Evolutionary conservation across 2,113 vertebrate species (phyloP).

Genomic region (Eupsittula cactorum): DNA sequence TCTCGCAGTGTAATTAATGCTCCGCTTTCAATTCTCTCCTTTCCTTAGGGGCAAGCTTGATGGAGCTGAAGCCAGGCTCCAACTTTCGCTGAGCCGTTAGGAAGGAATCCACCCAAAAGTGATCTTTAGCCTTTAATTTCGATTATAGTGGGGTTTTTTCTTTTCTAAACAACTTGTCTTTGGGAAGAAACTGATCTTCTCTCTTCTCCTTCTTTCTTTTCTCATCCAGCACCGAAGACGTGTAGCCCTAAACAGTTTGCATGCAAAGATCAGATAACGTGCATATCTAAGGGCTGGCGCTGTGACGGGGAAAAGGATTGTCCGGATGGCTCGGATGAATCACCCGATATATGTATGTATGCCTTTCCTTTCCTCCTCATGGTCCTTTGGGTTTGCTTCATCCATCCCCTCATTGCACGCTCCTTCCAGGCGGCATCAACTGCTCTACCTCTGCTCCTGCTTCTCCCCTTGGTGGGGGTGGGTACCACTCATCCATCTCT

Average conservation of each 20-base stretch:
- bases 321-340: conserved; percentile 95
- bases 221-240: conserved; percentile 85
- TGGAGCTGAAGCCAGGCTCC: conserved; percentile 1
- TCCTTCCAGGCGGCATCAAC: not conserved
- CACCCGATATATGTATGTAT: conserved; percentile 93
- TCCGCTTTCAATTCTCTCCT: conserved; percentile 38
- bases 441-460: not conserved
- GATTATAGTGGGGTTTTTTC: not conserved
- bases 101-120: not conserved
- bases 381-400: not conserved
- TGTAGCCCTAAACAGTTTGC: conserved; percentile 97
- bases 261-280: conserved; percentile 95
- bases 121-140: conserved; percentile 23
- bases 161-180: not conserved
- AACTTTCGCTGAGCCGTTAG: conserved; percentile 3
- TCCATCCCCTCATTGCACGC: not conserved
- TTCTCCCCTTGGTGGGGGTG: not conserved
- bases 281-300: conserved; percentile 97
- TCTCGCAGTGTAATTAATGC: conserved; percentile 57
- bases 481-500: not conserved
- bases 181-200: conserved; percentile 46
- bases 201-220: conserved; percentile 37
- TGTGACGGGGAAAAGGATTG: conserved; percentile 98
- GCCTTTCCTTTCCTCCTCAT: not conserved
- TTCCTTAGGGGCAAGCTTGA: conserved; percentile 52